Conservation (phyloP, 64 coral and sea anemone genomes). For the Dendronephthya gigantea region DNA sequence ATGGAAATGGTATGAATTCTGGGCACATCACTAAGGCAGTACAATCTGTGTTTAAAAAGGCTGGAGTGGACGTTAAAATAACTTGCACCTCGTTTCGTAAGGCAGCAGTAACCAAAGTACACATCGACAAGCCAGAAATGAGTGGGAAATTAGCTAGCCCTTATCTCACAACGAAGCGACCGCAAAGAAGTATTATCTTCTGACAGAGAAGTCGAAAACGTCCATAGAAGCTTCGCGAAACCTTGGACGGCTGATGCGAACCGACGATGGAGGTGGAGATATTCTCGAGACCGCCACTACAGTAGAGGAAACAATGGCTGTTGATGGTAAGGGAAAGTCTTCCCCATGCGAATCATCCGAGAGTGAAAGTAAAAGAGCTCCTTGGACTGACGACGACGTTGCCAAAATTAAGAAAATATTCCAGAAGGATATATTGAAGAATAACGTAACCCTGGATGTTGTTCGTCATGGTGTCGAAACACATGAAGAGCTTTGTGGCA, state of each 20-base stretch:
- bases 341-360: too few relatives aligned
- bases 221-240: too few relatives aligned
- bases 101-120: neutral
- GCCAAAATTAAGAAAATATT: neutral
- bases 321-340: neutral
- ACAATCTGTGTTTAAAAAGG: neutral
- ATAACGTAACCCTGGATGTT: slow-evolving; percentile 16
- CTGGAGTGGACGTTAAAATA: neutral
- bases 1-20: neutral
- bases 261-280: too few relatives aligned
- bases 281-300: too few relatives aligned
- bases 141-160: too few relatives aligned
- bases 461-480: slow-evolving; percentile 21
- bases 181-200: too few relatives aligned
- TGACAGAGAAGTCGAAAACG: too few relatives aligned
- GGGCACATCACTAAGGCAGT: neutral
- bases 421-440: neutral
- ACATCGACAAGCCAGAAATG: neutral
- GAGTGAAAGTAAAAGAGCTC: slow-evolving; percentile 15
- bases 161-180: too few relatives aligned
- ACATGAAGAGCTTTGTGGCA: slow-evolving; percentile 6
- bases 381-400: slow-evolving; percentile 19
- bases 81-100: neutral
- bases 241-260: too few relatives aligned
- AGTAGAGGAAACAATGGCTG: too few relatives aligned